Conservation (phyloP, 2,797 vertebrate genomes). For the Dromococcyx pavoninus region DNA sequence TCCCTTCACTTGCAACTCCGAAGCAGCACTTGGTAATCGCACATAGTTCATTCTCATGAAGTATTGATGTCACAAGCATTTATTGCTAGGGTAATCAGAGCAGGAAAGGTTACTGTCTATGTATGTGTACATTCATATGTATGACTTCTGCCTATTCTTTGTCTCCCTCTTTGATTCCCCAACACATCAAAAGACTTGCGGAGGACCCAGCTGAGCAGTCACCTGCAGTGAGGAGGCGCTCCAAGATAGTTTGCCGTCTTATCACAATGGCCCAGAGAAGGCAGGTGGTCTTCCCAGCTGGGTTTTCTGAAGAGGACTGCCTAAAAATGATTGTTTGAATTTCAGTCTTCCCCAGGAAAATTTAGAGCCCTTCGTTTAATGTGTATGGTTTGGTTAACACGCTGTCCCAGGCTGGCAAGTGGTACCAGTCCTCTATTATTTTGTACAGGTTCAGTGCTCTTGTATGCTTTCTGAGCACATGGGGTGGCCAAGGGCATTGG, state of each 20-base stretch:
- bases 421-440: neutral
- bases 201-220: neutral
- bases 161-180: constrained; percentile 2
- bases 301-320: neutral
- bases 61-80: constrained; percentile 80
- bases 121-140: constrained; percentile 43
- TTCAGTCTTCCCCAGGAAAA: neutral
- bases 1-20: neutral
- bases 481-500: neutral
- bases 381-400: neutral
- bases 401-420: neutral
- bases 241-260: neutral
- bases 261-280: constrained; percentile 29
- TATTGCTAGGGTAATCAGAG: constrained; percentile 79
- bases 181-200: neutral
- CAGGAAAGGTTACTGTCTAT: constrained; percentile 80
- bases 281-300: constrained; percentile 14
- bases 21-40: constrained; percentile 48
- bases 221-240: accelerated
- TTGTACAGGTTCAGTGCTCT: accelerated
- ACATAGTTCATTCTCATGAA: constrained; percentile 74
- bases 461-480: neutral
- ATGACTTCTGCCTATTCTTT: constrained; percentile 30
- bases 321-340: constrained; percentile 14
- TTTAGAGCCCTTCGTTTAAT: neutral